Evolutionary conservation across 2,888 invertebrate genomes (phyloP).

Genomic region (Phanerotoma sp.): DNA sequence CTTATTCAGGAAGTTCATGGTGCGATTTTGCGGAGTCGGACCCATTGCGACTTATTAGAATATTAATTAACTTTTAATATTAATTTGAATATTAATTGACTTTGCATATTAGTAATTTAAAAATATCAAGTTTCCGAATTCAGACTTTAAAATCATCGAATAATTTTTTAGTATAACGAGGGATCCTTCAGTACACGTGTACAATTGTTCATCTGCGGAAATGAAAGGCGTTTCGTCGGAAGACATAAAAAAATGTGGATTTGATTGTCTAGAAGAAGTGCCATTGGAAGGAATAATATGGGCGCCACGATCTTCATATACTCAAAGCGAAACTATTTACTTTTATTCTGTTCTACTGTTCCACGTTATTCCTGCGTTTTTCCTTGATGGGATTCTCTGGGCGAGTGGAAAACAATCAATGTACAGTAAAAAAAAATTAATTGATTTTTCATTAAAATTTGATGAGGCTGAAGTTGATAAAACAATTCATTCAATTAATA

Average conservation of each 20-base stretch:
- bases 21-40: too few relatives aligned
- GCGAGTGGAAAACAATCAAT: conserved; percentile 70
- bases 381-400: conserved; percentile 70
- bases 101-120: too few relatives aligned
- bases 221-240: conserved; percentile 69
- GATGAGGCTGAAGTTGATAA: too few relatives aligned
- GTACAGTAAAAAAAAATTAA: conserved; percentile 58
- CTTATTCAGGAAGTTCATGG: too few relatives aligned
- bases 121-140: too few relatives aligned
- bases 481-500: conserved; percentile 12
- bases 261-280: conserved; percentile 58
- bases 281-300: conserved; percentile 75
- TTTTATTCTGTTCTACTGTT: conserved; percentile 69
- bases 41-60: too few relatives aligned
- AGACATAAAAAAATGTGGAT: conserved; percentile 64
- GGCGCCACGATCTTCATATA: conserved; percentile 66
- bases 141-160: too few relatives aligned
- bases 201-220: conserved; percentile 78
- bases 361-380: conserved; percentile 78
- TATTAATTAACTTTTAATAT: too few relatives aligned
- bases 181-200: conserved; percentile 62
- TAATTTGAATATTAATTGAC: too few relatives aligned
- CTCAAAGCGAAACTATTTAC: conserved; percentile 64
- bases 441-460: too few relatives aligned
- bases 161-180: conserved; percentile 39